phyloP scores from a whole-genome alignment of 2,113 vertebrate species.

The Pleuronectes platessa region DNA sequence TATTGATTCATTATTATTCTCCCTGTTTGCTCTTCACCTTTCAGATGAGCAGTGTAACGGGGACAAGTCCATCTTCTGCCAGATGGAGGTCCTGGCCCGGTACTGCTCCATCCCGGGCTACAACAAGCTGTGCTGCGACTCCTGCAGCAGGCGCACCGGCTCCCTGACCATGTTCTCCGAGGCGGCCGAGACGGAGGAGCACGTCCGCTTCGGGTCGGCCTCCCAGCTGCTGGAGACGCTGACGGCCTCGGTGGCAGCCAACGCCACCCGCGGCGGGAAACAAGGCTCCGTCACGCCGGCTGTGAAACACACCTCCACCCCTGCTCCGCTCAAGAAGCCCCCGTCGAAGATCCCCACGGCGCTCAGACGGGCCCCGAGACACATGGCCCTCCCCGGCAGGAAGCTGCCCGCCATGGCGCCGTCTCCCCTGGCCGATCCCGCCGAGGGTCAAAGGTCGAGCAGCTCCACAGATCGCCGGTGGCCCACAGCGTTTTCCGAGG shows the following conservation, averaged over 20 bases:
- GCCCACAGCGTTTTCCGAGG: conserved; percentile 68
- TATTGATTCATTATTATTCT: no score
- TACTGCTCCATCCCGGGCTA: conserved; percentile 99
- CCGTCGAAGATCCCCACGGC: conserved; percentile 60
- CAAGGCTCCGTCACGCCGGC: conserved; percentile 6
- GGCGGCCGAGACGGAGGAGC: conserved; percentile 78
- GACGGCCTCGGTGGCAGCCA: conserved; percentile 57
- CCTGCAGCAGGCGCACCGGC: conserved; percentile 85
- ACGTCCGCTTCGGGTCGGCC: conserved; percentile 74
- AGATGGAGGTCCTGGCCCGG: conserved; percentile 95
- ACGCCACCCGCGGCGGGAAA: conserved; percentile 56
- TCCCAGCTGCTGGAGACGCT: conserved; percentile 68
- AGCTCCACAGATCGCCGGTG: conserved; percentile 67
- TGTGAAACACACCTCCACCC: conserved; percentile 41
- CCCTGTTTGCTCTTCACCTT: conserved; percentile 55
- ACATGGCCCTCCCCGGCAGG: conserved; percentile 28
- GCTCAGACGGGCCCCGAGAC: conserved; percentile 43
- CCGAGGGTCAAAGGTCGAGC: conserved; percentile 61
- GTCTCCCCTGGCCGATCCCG: not conserved
- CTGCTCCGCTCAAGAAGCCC: conserved; percentile 57
- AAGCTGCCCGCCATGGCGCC: conserved; percentile 17
- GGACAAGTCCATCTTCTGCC: conserved; percentile 98
- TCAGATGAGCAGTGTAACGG: conserved; percentile 93
- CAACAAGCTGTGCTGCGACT: conserved; percentile 93
- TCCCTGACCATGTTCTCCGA: conserved; percentile 79